phyloP scores from a whole-genome alignment of 2,888 invertebrate genomes.

The Conistra vaccinii region DNA sequence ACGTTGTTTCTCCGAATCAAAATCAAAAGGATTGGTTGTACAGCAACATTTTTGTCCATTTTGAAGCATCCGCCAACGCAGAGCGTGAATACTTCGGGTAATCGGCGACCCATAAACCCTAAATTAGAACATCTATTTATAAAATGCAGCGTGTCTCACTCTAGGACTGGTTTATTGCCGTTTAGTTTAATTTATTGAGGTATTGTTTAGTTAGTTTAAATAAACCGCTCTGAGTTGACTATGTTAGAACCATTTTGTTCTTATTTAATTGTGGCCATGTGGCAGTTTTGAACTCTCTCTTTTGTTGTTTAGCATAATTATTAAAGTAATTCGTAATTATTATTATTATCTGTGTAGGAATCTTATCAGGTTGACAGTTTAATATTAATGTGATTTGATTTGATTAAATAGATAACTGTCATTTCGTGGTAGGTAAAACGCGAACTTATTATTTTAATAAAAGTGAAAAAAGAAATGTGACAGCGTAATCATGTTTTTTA shows the following conservation, averaged over 20 bases:
- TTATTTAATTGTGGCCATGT: conserved; percentile 51
- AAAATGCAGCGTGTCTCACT: conserved; percentile 66
- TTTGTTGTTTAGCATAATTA: conserved; percentile 4
- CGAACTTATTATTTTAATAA: conserved; percentile 9
- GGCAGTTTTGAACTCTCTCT: conserved; percentile 11
- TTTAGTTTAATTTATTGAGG: conserved; percentile 63
- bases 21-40: neutral
- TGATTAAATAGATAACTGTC: conserved; percentile 23
- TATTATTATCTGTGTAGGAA: conserved; percentile 14
- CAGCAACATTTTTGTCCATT: conserved; percentile 47
- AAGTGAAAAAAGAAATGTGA: conserved; percentile 1
- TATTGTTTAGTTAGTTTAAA: conserved; percentile 62
- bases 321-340: conserved; percentile 4
- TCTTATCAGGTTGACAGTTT: conserved; percentile 21
- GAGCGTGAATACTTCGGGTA: conserved; percentile 60
- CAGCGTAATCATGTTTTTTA: neutral
- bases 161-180: conserved; percentile 60
- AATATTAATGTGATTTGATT: conserved; percentile 41
- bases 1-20: neutral
- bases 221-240: conserved; percentile 35
- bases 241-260: conserved; percentile 16
- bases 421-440: conserved; percentile 19
- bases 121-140: conserved; percentile 72
- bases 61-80: conserved; percentile 53
- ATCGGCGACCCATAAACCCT: conserved; percentile 70